A percentile compares a stretch with the other conserved stretches of the same genome.
These are phyloP conservation scores for Hyaena hyaena DNA, from an alignment of 2,113 vertebrate genomes.

Conservation along the genomic window DNA sequence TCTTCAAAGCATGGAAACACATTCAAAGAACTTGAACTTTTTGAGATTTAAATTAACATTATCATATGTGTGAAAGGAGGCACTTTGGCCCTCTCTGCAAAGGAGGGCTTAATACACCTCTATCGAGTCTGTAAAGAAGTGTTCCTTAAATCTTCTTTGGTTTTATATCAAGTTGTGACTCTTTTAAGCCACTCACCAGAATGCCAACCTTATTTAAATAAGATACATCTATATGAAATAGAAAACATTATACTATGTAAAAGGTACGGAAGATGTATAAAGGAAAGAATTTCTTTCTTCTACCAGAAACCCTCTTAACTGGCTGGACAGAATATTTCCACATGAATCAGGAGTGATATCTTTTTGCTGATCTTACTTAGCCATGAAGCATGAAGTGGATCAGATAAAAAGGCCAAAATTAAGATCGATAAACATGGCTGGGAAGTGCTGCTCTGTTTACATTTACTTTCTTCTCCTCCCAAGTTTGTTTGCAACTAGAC, in stretches of 20 bases:
- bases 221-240: not conserved
- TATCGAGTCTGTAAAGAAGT: not conserved
- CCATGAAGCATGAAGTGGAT: constrained; percentile 40
- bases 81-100: not conserved
- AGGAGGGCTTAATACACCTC: not conserved
- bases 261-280: not conserved
- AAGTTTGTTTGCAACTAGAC: constrained; percentile 85
- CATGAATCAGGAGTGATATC: constrained; percentile 39
- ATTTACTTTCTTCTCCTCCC: constrained; percentile 76
- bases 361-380: constrained; percentile 61
- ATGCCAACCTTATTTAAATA: not conserved
- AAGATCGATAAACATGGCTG: constrained; percentile 59
- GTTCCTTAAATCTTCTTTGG: not conserved
- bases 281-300: not conserved
- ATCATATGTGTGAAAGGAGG: not conserved
- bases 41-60: not conserved
- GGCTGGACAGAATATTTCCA: not conserved
- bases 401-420: constrained; percentile 75
- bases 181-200: constrained; percentile 14
- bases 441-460: constrained; percentile 69
- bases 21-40: not conserved
- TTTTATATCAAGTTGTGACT: not conserved
- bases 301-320: not conserved
- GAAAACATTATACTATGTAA: not conserved
- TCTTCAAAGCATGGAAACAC: not conserved